These are phyloP conservation scores for Drosophila trapezifrons DNA, from an alignment of 1,140 invertebrate genomes.

Conservation along the genomic window DNA sequence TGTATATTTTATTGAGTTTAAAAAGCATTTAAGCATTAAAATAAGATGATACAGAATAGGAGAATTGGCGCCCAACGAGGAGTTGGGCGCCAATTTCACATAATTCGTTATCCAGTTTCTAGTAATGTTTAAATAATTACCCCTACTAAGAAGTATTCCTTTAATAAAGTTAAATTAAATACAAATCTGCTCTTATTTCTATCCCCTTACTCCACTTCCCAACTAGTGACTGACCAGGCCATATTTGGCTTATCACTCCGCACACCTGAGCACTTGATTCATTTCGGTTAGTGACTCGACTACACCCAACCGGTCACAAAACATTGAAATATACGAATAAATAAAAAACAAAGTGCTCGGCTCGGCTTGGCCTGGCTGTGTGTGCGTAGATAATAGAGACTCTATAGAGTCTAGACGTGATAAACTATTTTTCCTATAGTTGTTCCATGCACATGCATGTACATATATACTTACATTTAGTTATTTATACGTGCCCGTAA, in stretches of 20 bases:
- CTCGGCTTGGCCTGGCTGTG: neutral
- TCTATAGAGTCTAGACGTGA: slow-evolving; percentile 70
- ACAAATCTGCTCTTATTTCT: too few relatives aligned
- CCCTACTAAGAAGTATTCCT: too few relatives aligned
- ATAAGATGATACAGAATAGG: neutral
- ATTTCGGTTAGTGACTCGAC: slow-evolving; percentile 15
- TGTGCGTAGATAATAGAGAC: slow-evolving; percentile 62
- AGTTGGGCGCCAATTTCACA: too few relatives aligned
- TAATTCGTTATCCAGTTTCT: too few relatives aligned
- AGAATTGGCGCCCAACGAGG: too few relatives aligned
- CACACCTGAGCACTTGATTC: slow-evolving; percentile 25
- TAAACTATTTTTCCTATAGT: slow-evolving; percentile 64
- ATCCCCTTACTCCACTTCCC: neutral
- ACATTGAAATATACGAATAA: slow-evolving; percentile 23
- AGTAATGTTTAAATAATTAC: too few relatives aligned
- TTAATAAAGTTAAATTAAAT: too few relatives aligned
- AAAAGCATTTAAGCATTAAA: too few relatives aligned
- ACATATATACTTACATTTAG: neutral
- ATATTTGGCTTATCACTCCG: slow-evolving; percentile 19
- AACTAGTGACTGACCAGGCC: too few relatives aligned
- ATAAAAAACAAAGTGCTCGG: slow-evolving; percentile 23
- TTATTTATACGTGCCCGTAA: slow-evolving; percentile 20
- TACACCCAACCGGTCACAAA: slow-evolving; percentile 9
- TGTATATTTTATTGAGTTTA: too few relatives aligned
- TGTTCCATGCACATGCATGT: slow-evolving; percentile 1